Conservation (phyloP, 2,797 vertebrate genomes). For the Oreochromis grahami region DNA sequence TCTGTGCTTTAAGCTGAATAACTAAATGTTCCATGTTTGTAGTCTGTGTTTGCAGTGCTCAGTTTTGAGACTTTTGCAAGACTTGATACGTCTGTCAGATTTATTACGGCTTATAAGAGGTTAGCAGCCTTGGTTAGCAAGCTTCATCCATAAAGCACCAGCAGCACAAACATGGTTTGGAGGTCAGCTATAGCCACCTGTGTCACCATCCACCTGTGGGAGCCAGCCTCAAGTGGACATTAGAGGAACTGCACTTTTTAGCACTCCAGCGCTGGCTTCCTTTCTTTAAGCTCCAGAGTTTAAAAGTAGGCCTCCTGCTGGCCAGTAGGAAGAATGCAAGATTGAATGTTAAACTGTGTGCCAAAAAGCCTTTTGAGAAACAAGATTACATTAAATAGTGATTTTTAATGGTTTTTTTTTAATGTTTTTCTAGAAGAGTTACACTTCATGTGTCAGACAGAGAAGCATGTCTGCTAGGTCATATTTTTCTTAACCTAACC, state of each 20-base stretch:
- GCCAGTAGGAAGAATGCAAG: neutral
- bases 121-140: neutral
- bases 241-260: neutral
- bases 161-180: neutral
- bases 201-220: neutral
- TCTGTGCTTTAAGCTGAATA: neutral
- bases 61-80: neutral
- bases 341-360: neutral
- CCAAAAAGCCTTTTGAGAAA: neutral
- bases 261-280: neutral
- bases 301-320: neutral
- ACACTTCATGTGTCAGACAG: neutral
- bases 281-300: neutral
- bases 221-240: neutral
- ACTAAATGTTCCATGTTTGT: neutral
- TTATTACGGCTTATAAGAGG: neutral
- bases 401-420: fast-evolving
- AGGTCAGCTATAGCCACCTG: neutral
- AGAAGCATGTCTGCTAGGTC: neutral
- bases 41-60: neutral
- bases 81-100: neutral
- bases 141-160: neutral
- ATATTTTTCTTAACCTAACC: neutral
- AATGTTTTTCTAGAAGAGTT: neutral
- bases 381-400: neutral